Conservation (phyloP, 2,113 vertebrate genomes). For the Lepus timidus region DNA sequence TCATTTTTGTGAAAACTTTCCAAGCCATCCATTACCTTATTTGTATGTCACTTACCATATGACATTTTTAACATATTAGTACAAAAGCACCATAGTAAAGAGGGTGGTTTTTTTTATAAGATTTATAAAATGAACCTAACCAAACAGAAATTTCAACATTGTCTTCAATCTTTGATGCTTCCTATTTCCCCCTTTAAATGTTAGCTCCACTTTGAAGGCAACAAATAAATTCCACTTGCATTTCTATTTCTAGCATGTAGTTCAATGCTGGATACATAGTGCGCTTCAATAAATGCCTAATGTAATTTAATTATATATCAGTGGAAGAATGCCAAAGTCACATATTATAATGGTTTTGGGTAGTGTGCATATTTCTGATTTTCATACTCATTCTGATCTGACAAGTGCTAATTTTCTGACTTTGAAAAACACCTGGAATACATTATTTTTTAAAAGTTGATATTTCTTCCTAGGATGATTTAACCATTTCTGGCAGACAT, state of each 20-base stretch:
- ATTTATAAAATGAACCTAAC: constrained; percentile 53
- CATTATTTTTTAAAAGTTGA: constrained; percentile 74
- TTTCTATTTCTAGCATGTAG: constrained; percentile 70
- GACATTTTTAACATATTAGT: not conserved
- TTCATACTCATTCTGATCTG: constrained; percentile 51
- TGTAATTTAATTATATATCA: constrained; percentile 71
- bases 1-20: not conserved
- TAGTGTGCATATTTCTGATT: constrained; percentile 43
- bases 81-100: not conserved
- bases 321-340: constrained; percentile 55
- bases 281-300: constrained; percentile 68
- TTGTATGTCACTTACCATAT: not conserved
- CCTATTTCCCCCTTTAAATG: constrained; percentile 57
- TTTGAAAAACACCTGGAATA: constrained; percentile 65
- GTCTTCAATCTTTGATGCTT: not conserved
- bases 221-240: constrained; percentile 62
- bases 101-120: not conserved
- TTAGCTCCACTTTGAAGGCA: constrained; percentile 39
- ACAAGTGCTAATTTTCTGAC: constrained; percentile 78
- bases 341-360: constrained; percentile 55
- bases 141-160: not conserved
- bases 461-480: constrained; percentile 63
- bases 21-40: not conserved
- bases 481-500: constrained; percentile 61
- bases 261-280: constrained; percentile 49